Evolutionary conservation across 2,797 vertebrate species (phyloP), one percentile per base, ranked within the genome.

Genomic region (Setipinna tenuifilis): DNA sequence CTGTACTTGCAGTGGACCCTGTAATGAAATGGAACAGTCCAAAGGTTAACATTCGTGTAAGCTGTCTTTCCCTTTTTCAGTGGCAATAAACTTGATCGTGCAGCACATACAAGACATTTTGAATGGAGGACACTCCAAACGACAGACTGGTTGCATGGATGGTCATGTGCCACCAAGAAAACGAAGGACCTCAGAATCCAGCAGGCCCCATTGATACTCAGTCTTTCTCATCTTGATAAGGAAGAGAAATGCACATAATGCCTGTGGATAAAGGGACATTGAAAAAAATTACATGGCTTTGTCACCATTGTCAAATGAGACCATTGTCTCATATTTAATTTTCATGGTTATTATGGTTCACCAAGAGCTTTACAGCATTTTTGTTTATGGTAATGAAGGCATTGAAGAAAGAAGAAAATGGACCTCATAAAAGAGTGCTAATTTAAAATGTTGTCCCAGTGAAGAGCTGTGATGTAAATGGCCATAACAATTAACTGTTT

Each of bases 71-170:
- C 35, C 16, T 12, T 35, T 81, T 61, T 44, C 25, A 81, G 78
- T 99, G 94, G 98, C 98, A 91, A 99, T 99, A 93, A 99, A 99
- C 95, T 95, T 99, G 93, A 99, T 99, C 12, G 98, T 99, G 83
- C 98, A 99, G 93, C 98, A 99, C 93, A 99, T 99, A 92, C 98
- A 99, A 95, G 98, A 99, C 95, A 98, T 99, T 93, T 95, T 99
- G 83, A 99, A 97, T 0, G 98, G 98, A 0, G 97, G 98, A 58
- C 94, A 93, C 83, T 97, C 88, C 91, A 99, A 99, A 88, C 96
- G 98, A 0, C 97, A 97, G 91, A 98, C 96, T 0, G 96, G 97
- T 90, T 97, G 92, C 89, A 92, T 92, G 88, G 98, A 98, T 0
- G 97, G 97, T 90, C 97, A 96, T 91, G 94, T 90, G 6, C 93